Evolutionary conservation across 2,888 invertebrate species (phyloP).

Genomic region (Eucriotettix oculatus): DNA sequence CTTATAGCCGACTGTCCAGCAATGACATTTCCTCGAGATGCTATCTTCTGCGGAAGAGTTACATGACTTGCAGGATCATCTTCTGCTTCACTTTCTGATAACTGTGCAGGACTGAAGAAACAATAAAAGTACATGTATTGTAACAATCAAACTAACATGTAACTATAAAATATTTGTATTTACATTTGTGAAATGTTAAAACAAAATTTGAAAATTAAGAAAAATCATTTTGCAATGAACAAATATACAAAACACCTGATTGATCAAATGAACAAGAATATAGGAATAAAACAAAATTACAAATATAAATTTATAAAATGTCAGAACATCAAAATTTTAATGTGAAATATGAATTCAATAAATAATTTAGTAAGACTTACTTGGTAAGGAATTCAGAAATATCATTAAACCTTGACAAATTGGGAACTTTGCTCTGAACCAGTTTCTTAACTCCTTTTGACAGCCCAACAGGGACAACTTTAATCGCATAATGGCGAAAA

Average conservation of each 20-base stretch:
- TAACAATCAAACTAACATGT: too few species aligned
- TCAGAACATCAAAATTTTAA: neutral
- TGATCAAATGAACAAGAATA: too few species aligned
- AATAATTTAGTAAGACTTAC: conserved; percentile 32
- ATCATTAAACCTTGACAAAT: conserved; percentile 67
- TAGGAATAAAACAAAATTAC: neutral
- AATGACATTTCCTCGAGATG: conserved; percentile 55
- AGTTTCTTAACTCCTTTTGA: conserved; percentile 86
- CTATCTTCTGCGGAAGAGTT: conserved; percentile 58
- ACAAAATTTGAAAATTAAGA: too few species aligned
- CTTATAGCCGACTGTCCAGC: conserved; percentile 61
- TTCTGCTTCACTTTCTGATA: conserved; percentile 84
- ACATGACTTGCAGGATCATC: conserved; percentile 73
- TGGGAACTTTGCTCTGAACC: conserved; percentile 78
- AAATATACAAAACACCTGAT: too few species aligned
- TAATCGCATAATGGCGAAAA: conserved; percentile 88
- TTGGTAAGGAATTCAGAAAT: conserved; percentile 76
- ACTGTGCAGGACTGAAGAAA: conserved; percentile 39
- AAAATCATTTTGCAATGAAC: too few species aligned
- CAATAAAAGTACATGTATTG: too few species aligned
- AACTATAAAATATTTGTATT: too few species aligned
- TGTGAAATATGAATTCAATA: conserved; percentile 4
- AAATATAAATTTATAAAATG: too few species aligned
- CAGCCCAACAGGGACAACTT: conserved; percentile 77
- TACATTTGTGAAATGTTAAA: too few species aligned